Percentiles rank a stretch among this genome's conserved stretches.
These are phyloP conservation scores for Circaetus gallicus DNA, from an alignment of 2,113 vertebrate species.

Conservation along the genomic window DNA sequence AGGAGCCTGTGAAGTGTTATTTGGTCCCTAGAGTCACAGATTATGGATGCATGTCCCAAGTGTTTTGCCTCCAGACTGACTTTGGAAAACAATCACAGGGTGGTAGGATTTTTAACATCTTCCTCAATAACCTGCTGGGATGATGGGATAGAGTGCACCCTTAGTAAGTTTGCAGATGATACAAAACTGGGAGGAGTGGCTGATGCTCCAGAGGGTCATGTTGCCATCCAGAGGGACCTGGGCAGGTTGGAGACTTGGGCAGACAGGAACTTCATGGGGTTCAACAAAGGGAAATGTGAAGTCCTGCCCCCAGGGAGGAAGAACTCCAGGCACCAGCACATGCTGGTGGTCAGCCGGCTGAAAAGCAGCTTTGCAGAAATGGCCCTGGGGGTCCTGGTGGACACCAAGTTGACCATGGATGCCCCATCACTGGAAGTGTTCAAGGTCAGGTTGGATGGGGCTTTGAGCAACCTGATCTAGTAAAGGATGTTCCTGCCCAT, in stretches of 20 bases:
- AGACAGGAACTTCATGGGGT: neutral
- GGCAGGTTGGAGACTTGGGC: neutral
- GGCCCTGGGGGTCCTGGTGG: neutral
- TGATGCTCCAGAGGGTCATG: neutral
- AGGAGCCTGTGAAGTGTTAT: neutral
- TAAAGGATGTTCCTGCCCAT: neutral
- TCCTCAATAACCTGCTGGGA: neutral
- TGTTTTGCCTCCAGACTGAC: neutral
- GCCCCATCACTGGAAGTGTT: neutral
- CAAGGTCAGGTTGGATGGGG: neutral
- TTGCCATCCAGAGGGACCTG: neutral
- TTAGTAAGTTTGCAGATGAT: neutral
- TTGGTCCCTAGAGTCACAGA: neutral
- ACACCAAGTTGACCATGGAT: neutral
- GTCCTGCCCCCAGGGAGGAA: neutral
- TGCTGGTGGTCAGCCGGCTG: neutral
- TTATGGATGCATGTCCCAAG: neutral
- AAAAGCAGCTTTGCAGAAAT: neutral
- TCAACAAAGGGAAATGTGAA: neutral
- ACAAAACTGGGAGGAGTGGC: neutral
- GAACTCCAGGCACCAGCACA: neutral
- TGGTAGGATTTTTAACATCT: neutral
- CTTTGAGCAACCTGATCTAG: neutral
- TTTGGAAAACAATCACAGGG: neutral
- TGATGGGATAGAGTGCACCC: neutral